Conservation (phyloP, 2,113 vertebrate genomes). For the Sapayoa aenigma region DNA sequence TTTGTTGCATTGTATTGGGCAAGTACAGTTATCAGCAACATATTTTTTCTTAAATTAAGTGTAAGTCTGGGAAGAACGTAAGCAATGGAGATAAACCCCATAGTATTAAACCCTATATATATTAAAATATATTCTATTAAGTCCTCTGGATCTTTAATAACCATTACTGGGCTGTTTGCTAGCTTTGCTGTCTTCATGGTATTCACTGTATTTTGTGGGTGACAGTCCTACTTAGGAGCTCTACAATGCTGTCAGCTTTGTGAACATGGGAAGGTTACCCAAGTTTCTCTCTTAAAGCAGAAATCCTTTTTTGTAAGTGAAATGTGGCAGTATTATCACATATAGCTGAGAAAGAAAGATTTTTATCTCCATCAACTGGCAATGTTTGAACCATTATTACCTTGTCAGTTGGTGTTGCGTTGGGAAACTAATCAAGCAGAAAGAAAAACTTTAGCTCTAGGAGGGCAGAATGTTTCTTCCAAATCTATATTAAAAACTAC, state of each 20-base stretch:
- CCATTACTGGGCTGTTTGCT: not conserved
- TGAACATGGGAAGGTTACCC: not conserved
- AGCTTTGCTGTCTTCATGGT: not conserved
- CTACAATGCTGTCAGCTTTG: not conserved
- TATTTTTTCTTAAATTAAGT: not conserved
- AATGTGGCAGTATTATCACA: not conserved
- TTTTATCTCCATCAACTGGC: not conserved
- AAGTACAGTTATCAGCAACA: not conserved
- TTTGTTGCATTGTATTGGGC: rapidly evolving
- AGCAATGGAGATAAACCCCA: not conserved
- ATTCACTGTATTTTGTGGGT: not conserved
- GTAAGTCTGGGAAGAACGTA: not conserved
- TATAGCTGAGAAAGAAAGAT: not conserved
- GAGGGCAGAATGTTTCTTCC: not conserved
- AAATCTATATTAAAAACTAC: not conserved
- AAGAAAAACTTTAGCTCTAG: not conserved
- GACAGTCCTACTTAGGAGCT: not conserved
- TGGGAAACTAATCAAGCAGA: not conserved
- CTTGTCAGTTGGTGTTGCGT: not conserved
- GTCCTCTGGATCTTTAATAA: not conserved
- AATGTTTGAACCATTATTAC: not conserved
- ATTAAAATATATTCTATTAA: not conserved
- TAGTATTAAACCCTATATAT: no score
- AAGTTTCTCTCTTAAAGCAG: not conserved
- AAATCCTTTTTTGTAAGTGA: not conserved